Percentiles rank a stretch among this genome's conserved stretches.
These are phyloP conservation scores for Phyllotis vaccarum DNA, from an alignment of 2,797 vertebrate genomes.

Conservation along the genomic window DNA sequence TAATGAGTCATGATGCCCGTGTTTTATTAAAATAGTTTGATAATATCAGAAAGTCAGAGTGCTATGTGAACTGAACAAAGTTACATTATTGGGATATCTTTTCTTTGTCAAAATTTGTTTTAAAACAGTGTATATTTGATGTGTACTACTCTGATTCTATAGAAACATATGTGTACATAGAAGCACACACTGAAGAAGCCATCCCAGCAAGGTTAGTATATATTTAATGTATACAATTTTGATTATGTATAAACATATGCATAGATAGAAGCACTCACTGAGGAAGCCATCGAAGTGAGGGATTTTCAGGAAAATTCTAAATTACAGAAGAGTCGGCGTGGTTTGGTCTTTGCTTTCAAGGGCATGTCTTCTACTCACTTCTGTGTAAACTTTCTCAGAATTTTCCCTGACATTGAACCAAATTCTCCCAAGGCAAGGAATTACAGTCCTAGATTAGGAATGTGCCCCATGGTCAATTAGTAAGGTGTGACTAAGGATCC, in stretches of 20 bases:
- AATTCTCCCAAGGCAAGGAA: not conserved
- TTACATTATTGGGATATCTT: constrained; percentile 91
- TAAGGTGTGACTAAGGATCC: not conserved
- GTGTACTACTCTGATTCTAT: not conserved
- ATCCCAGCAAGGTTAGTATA: constrained; percentile 66
- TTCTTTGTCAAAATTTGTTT: constrained; percentile 90
- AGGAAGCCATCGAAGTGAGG: not conserved
- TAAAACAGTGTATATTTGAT: not conserved
- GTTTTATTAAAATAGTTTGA: constrained; percentile 39
- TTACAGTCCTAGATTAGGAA: not conserved
- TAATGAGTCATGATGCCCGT: not conserved
- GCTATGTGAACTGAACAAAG: constrained; percentile 90
- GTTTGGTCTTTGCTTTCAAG: not conserved
- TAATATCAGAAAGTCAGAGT: constrained; percentile 58
- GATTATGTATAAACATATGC: not conserved
- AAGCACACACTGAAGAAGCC: not conserved
- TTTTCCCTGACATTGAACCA: constrained; percentile 31
- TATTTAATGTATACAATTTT: not conserved
- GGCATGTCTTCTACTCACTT: constrained; percentile 24
- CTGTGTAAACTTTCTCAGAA: not conserved
- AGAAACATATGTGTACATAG: not conserved
- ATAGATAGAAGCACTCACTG: not conserved
- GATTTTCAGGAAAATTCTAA: constrained; percentile 90
- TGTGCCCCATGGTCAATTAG: not conserved
- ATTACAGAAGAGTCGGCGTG: constrained; percentile 20